Base-by-base conservation (phyloP, 2,797 vertebrate genomes). In the Notolabrus celidotus region DNA sequence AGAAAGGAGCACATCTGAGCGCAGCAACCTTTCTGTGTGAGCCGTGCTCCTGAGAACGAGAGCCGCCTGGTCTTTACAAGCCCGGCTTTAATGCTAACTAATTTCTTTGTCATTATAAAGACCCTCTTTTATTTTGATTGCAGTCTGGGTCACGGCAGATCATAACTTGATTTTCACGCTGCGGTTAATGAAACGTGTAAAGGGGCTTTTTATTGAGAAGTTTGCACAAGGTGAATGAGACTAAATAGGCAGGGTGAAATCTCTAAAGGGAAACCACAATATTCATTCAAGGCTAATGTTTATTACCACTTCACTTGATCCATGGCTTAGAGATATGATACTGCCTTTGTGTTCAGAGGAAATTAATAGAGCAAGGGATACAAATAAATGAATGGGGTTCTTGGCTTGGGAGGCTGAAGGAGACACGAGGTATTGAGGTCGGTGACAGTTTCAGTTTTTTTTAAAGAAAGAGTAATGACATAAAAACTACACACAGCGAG, bases 211-310 rank as follows among this genome's bases (percentile, higher is more conserved):
- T 90, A 89, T 88, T 72, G 77, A 83, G 83, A 90, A 85, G 86
- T 88, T 92, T 88, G 87, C 82, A 86, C 79, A 88, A 91, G 88
- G 89, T 90, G 87, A 90, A 85, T 67, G 72, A 84, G 78, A 84
- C 84, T 72, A 89, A 89, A 89, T 70, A 76, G 77, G 77, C 42
- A 8, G 59, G 79, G 69, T 80, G 56, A 88, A 67, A 67, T 78
- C 83, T 77, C 57, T 12, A 69, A 75, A 67, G 74, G 72, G 66
- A 75, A 88, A 84, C 63, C 50, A 74, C 59, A 59, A 82, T 62
- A 67, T 79, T 88, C 78, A 83, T 83, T 88, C 79, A 81, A 83
- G 74, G 81, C 84, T 88, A 87, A 90, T 87, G 83, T 89, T 90
- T 92, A 86, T 88, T 77, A 85, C 85, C 80, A 83, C 86, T 70